A percentile compares a stretch with the other conserved stretches of the same genome.
These are phyloP conservation scores for Anguilla pacifica DNA, from an alignment of 2,797 vertebrate species.

Conservation along the genomic window DNA sequence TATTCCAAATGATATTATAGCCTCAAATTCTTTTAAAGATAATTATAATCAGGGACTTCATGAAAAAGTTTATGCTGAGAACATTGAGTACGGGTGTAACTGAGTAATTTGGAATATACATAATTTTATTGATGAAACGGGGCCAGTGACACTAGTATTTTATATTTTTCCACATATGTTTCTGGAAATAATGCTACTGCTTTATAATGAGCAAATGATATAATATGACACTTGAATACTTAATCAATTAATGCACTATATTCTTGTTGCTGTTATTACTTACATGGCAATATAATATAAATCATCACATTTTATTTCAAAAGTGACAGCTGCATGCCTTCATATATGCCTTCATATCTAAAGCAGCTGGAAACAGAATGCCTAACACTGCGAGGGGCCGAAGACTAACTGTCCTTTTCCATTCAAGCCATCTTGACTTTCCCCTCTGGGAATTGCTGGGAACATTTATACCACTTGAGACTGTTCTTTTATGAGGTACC, in stretches of 20 bases:
- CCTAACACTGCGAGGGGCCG: not conserved
- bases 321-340: not conserved
- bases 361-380: not conserved
- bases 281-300: not conserved
- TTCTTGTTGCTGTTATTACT: not conserved
- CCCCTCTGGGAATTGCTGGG: not conserved
- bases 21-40: not conserved
- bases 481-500: not conserved
- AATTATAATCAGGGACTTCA: not conserved
- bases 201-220: not conserved
- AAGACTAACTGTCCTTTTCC: not conserved
- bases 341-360: no score
- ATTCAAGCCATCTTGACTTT: not conserved
- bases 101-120: not conserved
- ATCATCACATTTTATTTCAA: not conserved
- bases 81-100: not conserved
- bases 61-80: not conserved
- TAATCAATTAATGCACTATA: not conserved
- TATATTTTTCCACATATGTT: not conserved
- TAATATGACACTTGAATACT: no score
- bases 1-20: not conserved
- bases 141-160: not conserved
- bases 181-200: not conserved
- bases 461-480: not conserved
- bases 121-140: not conserved